Evolutionary conservation across 2,797 vertebrate species (phyloP).

Genomic region (Coreius guichenoti): DNA sequence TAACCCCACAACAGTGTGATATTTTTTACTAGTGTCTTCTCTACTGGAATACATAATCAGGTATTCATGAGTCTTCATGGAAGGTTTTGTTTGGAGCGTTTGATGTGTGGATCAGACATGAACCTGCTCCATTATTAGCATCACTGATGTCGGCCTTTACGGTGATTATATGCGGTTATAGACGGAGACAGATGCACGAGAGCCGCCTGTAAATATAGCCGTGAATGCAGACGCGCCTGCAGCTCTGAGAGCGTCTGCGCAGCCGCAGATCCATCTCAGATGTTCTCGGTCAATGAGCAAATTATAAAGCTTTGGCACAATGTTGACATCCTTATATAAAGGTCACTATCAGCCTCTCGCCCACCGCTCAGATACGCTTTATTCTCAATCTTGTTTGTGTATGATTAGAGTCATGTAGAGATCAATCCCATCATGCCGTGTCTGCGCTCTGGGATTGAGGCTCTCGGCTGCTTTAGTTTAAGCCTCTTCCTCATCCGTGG

Average conservation of each 20-base stretch:
- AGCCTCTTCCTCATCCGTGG: constrained; percentile 31
- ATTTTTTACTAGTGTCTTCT: background rate
- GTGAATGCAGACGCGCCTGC: constrained; percentile 61
- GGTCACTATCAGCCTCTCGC: background rate
- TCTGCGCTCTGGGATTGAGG: constrained; percentile 29
- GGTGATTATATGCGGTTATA: constrained; percentile 45
- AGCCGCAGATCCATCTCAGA: too few species aligned
- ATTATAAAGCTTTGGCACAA: background rate
- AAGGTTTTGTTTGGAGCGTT: background rate
- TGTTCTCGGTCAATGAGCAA: too few species aligned
- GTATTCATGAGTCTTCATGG: background rate
- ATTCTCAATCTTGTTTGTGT: background rate
- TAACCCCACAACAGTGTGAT: background rate
- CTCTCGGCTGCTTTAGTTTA: constrained; percentile 20
- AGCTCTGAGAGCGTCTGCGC: constrained; percentile 60
- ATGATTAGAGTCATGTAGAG: background rate
- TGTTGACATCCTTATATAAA: background rate
- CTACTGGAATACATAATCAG: background rate
- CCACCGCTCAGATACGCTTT: too few species aligned
- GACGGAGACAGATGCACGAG: constrained; percentile 53
- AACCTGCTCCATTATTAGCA: background rate
- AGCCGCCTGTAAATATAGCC: constrained; percentile 73
- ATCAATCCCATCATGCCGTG: constrained; percentile 15
- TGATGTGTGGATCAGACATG: background rate
- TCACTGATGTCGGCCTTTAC: background rate